Evolutionary conservation across 2,113 vertebrate species (phyloP), one percentile per base, ranked within the genome.

Genomic region (Galeopterus variegatus): DNA sequence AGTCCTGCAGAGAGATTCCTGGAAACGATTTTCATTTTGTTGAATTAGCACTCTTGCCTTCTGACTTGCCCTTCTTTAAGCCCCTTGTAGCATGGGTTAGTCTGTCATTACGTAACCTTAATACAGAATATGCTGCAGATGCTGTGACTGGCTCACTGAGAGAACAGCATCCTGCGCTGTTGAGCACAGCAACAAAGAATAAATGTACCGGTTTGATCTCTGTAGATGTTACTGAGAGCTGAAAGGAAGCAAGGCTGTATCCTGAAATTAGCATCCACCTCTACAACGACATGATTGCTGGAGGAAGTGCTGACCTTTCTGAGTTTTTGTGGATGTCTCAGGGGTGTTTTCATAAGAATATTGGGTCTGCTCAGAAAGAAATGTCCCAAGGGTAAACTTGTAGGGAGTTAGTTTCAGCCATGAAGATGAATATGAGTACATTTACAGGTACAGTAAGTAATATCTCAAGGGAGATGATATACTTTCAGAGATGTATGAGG

Each of bases 41-140:
- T 81, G 33, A 89, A 58, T 85, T 82, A 89, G 75, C 54, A 41
- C 64, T 84, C 11, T 24, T 72, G 18, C 80, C 33, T 75, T 73
- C 18, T 58, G 0, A 67, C 54, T 91, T 45, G 33, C 23, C 14
- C 52, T 41, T 28, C 80, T 84, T 92, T 17, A 75, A 92, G 12
- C 1, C 2, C 24, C 85, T 54, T 54, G n/a, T 75, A 97, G 73
- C 56, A 62, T 28, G 95, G 77, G 48, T 50, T 95, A 31, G 48
- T 76, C 31, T 77, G 54, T 73, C 73, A 80, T 98, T 98, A 95
- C 75, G 64, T 94, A 95, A 98, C 81, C 94, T 70, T 48, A 95
- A 11, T 14, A 65, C 92, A 93, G 91, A 88, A 9, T 90, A 28
- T 62, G 48, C 73, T 86, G 3, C 45, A 45, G 81, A 50, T 50